phyloP scores from a whole-genome alignment of 2,113 vertebrate species.

The Mobula birostris region DNA sequence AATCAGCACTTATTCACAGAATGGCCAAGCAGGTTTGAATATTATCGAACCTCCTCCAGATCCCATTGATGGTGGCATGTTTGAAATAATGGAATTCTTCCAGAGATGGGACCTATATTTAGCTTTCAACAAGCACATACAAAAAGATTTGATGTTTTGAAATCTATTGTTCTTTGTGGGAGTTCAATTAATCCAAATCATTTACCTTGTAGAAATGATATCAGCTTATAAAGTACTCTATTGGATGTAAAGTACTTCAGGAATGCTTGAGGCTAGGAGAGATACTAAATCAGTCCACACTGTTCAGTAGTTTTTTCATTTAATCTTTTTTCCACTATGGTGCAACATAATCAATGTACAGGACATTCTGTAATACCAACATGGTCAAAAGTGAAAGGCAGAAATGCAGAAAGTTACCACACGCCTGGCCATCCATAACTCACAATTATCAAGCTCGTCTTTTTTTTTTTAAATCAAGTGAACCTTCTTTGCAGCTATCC shows the following conservation, averaged over 20 bases:
- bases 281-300: not conserved
- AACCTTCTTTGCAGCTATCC: not conserved
- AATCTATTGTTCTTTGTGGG: not conserved
- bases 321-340: not conserved
- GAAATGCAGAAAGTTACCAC: not conserved
- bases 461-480: not conserved
- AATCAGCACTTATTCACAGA: too few species aligned
- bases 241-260: not conserved
- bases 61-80: not conserved
- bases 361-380: not conserved
- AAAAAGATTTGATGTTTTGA: not conserved
- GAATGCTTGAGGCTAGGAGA: not conserved
- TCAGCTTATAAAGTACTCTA: not conserved
- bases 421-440: not conserved
- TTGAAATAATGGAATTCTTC: not conserved
- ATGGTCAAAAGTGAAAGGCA: not conserved
- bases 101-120: not conserved
- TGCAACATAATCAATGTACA: not conserved
- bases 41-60: too few species aligned
- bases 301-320: not conserved
- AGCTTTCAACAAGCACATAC: not conserved
- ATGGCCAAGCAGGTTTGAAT: too few species aligned
- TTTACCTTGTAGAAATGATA: not conserved
- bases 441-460: not conserved
- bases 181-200: not conserved